A percentile compares a stretch with the other conserved stretches of the same genome.
These are phyloP conservation scores for Patagioenas fasciata DNA, from an alignment of 2,113 vertebrate genomes.

Conservation along the genomic window DNA sequence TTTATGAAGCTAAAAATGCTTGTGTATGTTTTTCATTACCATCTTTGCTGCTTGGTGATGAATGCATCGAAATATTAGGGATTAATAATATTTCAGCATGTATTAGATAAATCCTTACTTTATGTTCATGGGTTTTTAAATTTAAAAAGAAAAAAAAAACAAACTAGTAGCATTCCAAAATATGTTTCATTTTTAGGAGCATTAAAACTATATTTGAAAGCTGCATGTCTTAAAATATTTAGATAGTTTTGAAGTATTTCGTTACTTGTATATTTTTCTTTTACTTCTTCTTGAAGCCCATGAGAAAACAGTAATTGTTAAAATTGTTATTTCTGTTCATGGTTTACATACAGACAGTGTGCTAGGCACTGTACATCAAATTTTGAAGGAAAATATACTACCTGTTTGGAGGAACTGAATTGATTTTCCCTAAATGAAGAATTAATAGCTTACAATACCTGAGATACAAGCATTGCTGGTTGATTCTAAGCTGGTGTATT, in stretches of 20 bases:
- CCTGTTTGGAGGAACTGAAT: slow-evolving; percentile 11
- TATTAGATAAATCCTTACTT: background rate
- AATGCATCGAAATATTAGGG: background rate
- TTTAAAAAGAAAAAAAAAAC: background rate
- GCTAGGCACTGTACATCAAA: background rate
- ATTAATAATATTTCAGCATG: background rate
- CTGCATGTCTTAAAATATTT: background rate
- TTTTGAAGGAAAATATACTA: background rate
- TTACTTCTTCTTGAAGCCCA: background rate
- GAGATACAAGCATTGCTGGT: slow-evolving; percentile 28
- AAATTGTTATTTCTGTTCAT: background rate
- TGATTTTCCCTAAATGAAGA: slow-evolving; percentile 62
- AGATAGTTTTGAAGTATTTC: background rate
- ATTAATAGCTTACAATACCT: slow-evolving; percentile 32
- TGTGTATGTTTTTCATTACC: background rate
- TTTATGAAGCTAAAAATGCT: background rate
- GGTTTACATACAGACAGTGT: background rate
- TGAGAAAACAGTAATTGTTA: background rate
- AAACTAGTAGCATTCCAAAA: background rate
- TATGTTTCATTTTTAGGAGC: background rate
- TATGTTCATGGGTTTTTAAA: background rate
- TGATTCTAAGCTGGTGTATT: slow-evolving; percentile 51
- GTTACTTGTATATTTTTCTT: background rate
- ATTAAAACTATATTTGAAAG: background rate
- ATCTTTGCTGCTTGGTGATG: background rate